Percentiles rank a stretch among this genome's conserved stretches.
Conservation (phyloP, 2,888 invertebrate genomes). For the Apotomis turbidana region DNA sequence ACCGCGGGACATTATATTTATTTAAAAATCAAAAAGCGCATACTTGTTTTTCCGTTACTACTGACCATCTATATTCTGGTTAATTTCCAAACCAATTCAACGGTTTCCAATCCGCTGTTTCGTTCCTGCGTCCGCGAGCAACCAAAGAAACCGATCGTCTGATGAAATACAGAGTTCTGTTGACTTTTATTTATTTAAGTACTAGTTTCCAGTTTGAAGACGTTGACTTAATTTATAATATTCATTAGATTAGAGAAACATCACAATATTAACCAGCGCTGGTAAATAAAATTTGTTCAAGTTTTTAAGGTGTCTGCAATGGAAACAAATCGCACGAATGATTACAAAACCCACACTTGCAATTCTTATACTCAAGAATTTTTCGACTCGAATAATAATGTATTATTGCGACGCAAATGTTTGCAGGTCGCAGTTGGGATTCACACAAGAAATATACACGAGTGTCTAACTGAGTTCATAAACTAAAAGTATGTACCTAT, state of each 20-base stretch:
- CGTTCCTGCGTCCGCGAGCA: not conserved
- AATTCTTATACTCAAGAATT: too few relatives aligned
- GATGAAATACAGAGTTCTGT: constrained; percentile 1
- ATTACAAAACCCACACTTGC: too few relatives aligned
- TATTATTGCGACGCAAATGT: too few relatives aligned
- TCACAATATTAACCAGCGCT: too few relatives aligned
- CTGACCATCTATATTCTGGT: constrained; percentile 18
- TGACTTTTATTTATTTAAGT: not conserved
- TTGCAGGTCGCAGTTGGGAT: too few relatives aligned
- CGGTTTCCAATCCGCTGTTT: constrained; percentile 11
- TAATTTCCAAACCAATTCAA: constrained; percentile 39
- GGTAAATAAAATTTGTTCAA: too few relatives aligned
- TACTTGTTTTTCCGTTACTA: not conserved
- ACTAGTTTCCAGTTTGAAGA: not conserved
- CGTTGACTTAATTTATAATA: not conserved
- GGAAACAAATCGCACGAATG: too few relatives aligned
- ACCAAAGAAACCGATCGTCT: constrained; percentile 4
- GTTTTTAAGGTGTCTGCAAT: too few relatives aligned
- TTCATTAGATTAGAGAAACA: not conserved
- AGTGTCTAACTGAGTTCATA: too few relatives aligned
- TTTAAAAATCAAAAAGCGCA: constrained; percentile 10
- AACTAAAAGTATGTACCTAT: too few relatives aligned
- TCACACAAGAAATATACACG: too few relatives aligned
- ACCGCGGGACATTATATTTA: not conserved
- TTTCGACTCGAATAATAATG: too few relatives aligned